phyloP scores from a whole-genome alignment of 1,140 invertebrate genomes.

The Drosophila mauritiana region DNA sequence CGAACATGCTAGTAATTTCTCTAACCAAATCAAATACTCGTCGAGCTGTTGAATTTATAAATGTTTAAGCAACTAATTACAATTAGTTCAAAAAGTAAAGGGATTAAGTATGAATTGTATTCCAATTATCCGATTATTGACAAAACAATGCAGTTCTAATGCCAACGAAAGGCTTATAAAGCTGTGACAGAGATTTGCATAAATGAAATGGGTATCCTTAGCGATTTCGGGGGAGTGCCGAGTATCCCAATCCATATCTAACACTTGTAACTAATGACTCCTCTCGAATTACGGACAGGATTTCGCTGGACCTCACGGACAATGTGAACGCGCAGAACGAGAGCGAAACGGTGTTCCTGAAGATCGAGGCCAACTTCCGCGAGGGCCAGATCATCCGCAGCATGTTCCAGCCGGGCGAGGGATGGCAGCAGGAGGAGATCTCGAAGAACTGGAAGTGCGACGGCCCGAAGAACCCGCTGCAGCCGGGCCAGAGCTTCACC shows the following conservation, averaged over 20 bases:
- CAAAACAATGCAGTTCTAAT: neutral
- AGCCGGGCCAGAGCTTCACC: constrained; percentile 78
- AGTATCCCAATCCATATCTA: neutral
- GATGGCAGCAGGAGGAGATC: constrained; percentile 83
- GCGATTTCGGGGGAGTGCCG: neutral
- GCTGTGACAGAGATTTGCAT: too few species aligned
- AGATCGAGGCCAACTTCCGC: constrained; percentile 82
- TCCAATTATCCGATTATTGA: neutral
- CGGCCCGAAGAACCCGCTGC: constrained; percentile 77
- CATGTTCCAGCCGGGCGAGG: constrained; percentile 83
- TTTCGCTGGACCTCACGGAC: constrained; percentile 78
- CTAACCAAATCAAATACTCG: neutral
- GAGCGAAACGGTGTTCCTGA: constrained; percentile 78
- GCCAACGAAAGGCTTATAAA: too few species aligned
- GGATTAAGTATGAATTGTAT: too few species aligned
- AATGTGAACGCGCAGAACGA: constrained; percentile 77
- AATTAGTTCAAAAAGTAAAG: too few species aligned
- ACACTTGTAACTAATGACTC: neutral
- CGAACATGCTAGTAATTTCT: neutral
- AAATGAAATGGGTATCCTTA: too few species aligned
- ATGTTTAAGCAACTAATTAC: too few species aligned
- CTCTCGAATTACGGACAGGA: constrained; percentile 44
- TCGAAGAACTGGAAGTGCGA: constrained; percentile 84
- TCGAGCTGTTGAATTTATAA: too few species aligned
- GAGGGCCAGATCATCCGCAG: constrained; percentile 83